phyloP scores from a whole-genome alignment of 2,888 invertebrate species.

The Caenorhabditis angaria region DNA sequence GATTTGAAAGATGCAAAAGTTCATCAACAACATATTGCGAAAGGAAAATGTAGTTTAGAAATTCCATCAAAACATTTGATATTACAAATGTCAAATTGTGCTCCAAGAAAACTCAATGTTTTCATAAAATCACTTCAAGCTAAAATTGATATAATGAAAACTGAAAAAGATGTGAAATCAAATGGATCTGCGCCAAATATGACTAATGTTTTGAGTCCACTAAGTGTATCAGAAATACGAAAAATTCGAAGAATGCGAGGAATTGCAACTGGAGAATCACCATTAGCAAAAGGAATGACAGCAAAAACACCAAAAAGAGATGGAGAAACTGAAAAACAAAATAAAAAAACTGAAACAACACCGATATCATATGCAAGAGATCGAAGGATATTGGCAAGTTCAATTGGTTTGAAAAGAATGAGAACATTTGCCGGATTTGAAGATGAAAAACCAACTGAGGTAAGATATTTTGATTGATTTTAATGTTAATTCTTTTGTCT shows the following conservation, averaged over 20 bases:
- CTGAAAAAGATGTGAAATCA: conserved; percentile 27
- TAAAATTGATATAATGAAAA: conserved; percentile 56
- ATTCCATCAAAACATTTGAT: conserved; percentile 50
- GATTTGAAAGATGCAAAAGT: conserved; percentile 42
- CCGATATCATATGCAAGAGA: conserved; percentile 13
- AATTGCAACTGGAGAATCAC: conserved; percentile 32
- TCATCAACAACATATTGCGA: conserved; percentile 40
- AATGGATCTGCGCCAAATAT: conserved; percentile 44
- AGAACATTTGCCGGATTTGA: conserved; percentile 31
- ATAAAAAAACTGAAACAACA: conserved; percentile 7
- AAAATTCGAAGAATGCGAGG: conserved; percentile 46
- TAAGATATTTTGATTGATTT: conserved; percentile 7
- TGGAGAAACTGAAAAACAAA: neutral
- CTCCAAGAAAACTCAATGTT: conserved; percentile 57
- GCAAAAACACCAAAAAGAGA: conserved; percentile 4
- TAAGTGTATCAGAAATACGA: conserved; percentile 58
- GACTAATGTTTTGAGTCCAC: conserved; percentile 58
- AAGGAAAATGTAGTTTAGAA: conserved; percentile 52
- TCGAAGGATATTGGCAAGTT: conserved; percentile 23
- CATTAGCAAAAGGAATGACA: conserved; percentile 17
- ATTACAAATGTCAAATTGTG: conserved; percentile 56
- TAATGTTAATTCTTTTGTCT: neutral
- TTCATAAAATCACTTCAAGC: conserved; percentile 62
- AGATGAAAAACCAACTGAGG: conserved; percentile 18
- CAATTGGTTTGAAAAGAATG: conserved; percentile 34